phyloP scores from a whole-genome alignment of 2,113 vertebrate genomes.

The Lasiurus borealis region DNA sequence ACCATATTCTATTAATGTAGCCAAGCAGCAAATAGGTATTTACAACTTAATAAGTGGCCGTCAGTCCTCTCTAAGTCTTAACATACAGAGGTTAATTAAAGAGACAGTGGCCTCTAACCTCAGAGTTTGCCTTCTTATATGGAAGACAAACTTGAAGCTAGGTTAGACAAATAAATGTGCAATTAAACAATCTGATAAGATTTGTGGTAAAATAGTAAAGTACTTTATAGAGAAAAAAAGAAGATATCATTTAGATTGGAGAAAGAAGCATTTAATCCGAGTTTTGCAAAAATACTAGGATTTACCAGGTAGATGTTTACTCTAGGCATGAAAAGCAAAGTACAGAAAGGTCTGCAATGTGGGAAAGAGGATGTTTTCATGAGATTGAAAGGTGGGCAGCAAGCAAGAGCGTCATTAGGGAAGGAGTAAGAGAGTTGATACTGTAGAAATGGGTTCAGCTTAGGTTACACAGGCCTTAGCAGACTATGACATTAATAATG shows the following conservation, averaged over 20 bases:
- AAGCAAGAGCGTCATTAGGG: neutral
- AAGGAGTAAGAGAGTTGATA: neutral
- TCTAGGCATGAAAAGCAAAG: neutral
- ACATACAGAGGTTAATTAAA: neutral
- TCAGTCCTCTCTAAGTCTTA: neutral
- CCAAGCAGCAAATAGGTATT: neutral
- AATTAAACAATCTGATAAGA: slow-evolving; percentile 24
- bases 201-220: slow-evolving; percentile 2
- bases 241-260: neutral
- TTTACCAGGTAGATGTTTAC: neutral
- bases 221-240: neutral
- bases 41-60: neutral
- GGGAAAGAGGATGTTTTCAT: neutral
- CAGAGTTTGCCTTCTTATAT: neutral
- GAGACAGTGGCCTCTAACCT: neutral
- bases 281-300: neutral
- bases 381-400: neutral
- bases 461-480: neutral
- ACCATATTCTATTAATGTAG: neutral
- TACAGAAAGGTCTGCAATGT: neutral
- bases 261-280: neutral
- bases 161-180: neutral
- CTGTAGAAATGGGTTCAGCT: neutral
- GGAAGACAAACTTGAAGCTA: neutral
- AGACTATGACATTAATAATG: neutral